phyloP scores from a whole-genome alignment of 2,888 invertebrate genomes.

The Noctua janthina region DNA sequence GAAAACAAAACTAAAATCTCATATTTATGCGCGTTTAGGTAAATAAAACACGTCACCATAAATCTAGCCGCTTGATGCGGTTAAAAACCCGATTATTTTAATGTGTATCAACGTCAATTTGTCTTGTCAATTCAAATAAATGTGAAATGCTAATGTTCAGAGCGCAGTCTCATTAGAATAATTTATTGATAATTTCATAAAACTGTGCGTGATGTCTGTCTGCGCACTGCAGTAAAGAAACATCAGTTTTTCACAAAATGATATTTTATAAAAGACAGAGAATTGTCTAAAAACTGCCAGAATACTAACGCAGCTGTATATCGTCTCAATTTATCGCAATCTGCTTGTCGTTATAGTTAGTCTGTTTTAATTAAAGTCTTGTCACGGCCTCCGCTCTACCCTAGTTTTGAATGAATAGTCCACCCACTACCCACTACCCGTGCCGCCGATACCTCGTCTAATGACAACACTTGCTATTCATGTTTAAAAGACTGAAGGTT shows the following conservation, averaged over 20 bases:
- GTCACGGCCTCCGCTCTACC: background rate
- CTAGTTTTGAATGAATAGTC: conserved; percentile 8
- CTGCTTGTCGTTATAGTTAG: conserved; percentile 4
- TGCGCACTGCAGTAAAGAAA: conserved; percentile 16
- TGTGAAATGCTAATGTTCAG: conserved; percentile 35
- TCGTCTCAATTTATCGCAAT: background rate
- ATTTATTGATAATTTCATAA: conserved; percentile 35
- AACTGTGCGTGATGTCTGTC: background rate
- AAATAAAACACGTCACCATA: conserved; percentile 1
- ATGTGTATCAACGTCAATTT: conserved; percentile 2
- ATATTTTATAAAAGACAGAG: background rate
- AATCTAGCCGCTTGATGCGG: background rate
- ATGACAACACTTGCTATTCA: background rate
- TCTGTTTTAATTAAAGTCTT: conserved; percentile 22
- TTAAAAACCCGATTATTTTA: background rate
- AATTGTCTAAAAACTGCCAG: too few species aligned
- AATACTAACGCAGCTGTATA: background rate
- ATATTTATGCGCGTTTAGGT: background rate
- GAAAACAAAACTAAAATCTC: background rate
- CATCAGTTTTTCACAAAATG: too few species aligned
- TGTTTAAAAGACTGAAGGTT: background rate
- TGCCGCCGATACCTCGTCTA: background rate
- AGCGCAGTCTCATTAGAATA: conserved; percentile 42
- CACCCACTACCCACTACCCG: background rate
- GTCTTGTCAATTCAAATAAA: conserved; percentile 37